A percentile compares a stretch with the other conserved stretches of the same genome.
Conservation (phyloP, 2,888 invertebrate genomes). For the Drosophila fungiperda region DNA sequence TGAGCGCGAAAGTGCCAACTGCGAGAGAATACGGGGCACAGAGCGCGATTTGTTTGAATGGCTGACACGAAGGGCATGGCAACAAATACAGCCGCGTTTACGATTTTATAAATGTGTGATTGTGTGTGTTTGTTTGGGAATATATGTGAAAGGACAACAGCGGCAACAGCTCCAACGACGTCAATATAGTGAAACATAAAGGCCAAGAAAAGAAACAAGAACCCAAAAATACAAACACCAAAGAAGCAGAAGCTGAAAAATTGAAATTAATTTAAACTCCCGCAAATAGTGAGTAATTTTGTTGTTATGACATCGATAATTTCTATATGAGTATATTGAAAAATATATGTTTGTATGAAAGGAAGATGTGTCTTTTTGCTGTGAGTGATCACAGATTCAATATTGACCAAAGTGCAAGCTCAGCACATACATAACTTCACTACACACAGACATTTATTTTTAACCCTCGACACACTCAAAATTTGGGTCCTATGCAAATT, state of each 20-base stretch:
- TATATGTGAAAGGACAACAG: constrained; percentile 42
- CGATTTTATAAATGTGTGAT: constrained; percentile 16
- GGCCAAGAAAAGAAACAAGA: constrained; percentile 49
- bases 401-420: constrained; percentile 47
- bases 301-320: not conserved
- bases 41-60: constrained; percentile 65
- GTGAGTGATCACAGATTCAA: constrained; percentile 47
- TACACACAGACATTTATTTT: constrained; percentile 43
- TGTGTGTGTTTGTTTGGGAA: constrained; percentile 35
- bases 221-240: constrained; percentile 36
- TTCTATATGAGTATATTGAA: constrained; percentile 4
- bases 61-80: constrained; percentile 40
- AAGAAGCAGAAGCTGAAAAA: constrained; percentile 9
- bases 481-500: constrained; percentile 45
- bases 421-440: constrained; percentile 22
- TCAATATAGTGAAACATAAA: constrained; percentile 49
- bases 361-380: not conserved
- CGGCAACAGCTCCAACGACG: constrained; percentile 36
- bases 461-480: constrained; percentile 40
- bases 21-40: constrained; percentile 19
- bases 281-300: constrained; percentile 2
- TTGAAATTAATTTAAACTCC: not conserved
- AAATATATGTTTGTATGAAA: not conserved
- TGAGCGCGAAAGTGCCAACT: constrained; percentile 61
- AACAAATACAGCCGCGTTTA: constrained; percentile 19